A percentile compares a stretch with the other conserved stretches of the same genome.
phyloP scores from a whole-genome alignment of 1,140 invertebrate genomes.

The Megalonaias nervosa region DNA sequence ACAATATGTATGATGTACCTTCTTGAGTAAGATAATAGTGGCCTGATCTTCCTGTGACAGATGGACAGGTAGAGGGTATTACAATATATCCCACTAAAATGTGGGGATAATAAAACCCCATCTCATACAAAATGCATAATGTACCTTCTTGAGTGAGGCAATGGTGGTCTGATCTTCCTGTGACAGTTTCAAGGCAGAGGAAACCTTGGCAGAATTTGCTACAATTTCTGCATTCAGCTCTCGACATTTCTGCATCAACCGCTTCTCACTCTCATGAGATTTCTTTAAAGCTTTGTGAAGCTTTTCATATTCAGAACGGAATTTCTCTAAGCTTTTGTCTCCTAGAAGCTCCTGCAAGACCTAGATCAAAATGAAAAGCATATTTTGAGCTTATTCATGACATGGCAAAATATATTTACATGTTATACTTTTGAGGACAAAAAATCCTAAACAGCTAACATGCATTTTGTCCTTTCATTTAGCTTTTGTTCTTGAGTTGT shows the following conservation, averaged over 20 bases:
- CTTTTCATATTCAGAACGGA: conserved; percentile 71
- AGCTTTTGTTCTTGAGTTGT: background rate
- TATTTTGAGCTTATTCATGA: background rate
- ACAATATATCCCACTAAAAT: too few species aligned
- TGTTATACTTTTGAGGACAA: background rate
- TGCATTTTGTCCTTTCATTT: background rate
- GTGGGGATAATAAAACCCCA: too few species aligned
- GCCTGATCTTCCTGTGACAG: background rate
- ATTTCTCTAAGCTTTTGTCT: conserved; percentile 69
- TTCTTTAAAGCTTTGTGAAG: conserved; percentile 71
- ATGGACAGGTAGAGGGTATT: background rate
- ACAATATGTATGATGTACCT: too few species aligned
- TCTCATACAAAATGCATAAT: background rate
- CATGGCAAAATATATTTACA: background rate
- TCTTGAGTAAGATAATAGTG: too few species aligned
- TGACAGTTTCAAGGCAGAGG: conserved; percentile 68
- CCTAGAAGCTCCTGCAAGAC: conserved; percentile 64
- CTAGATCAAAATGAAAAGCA: conserved; percentile 19
- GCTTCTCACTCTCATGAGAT: conserved; percentile 71
- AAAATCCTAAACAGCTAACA: background rate
- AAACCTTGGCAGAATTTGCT: conserved; percentile 68
- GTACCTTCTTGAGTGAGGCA: conserved; percentile 69
- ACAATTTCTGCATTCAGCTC: conserved; percentile 71
- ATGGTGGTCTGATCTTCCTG: conserved; percentile 72
- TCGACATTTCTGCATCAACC: conserved; percentile 71